phyloP scores from a whole-genome alignment of 2,888 invertebrate genomes.

The Phragmatobia fuliginosa region DNA sequence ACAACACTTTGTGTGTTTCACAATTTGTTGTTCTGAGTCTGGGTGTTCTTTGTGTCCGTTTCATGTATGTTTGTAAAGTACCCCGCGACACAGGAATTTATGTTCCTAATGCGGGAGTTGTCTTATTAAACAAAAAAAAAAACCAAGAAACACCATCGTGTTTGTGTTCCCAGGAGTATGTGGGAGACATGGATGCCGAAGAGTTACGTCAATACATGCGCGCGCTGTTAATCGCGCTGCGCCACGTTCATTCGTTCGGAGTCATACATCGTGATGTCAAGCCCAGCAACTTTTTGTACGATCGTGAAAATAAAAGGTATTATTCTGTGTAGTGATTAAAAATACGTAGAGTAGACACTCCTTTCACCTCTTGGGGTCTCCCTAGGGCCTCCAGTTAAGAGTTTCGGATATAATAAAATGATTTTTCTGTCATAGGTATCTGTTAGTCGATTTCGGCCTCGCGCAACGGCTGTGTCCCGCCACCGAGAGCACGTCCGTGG shows the following conservation, averaged over 20 bases:
- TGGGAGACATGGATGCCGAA: slow-evolving; percentile 88
- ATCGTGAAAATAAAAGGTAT: slow-evolving; percentile 88
- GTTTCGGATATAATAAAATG: neutral
- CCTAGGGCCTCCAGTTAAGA: neutral
- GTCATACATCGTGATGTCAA: slow-evolving; percentile 97
- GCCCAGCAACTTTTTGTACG: slow-evolving; percentile 96
- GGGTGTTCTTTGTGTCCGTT: too few species aligned
- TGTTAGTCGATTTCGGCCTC: slow-evolving; percentile 96
- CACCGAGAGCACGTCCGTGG: slow-evolving; percentile 38
- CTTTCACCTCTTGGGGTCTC: neutral
- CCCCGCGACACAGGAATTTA: too few species aligned
- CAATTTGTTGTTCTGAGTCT: too few species aligned
- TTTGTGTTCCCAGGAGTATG: slow-evolving; percentile 89
- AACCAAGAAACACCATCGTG: too few species aligned
- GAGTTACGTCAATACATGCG: slow-evolving; percentile 93
- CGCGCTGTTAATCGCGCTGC: slow-evolving; percentile 92
- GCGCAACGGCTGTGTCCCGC: slow-evolving; percentile 88
- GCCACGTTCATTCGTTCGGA: slow-evolving; percentile 93
- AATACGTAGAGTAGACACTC: too few species aligned
- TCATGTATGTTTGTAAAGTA: too few species aligned
- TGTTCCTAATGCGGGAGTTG: too few species aligned
- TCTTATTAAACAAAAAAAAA: too few species aligned
- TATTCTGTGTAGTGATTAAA: too few species aligned
- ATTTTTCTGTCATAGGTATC: slow-evolving; percentile 81
- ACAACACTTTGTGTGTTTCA: too few species aligned